Base-by-base conservation (phyloP, 2,888 invertebrate genomes). In the Mesochorus sp. region DNA sequence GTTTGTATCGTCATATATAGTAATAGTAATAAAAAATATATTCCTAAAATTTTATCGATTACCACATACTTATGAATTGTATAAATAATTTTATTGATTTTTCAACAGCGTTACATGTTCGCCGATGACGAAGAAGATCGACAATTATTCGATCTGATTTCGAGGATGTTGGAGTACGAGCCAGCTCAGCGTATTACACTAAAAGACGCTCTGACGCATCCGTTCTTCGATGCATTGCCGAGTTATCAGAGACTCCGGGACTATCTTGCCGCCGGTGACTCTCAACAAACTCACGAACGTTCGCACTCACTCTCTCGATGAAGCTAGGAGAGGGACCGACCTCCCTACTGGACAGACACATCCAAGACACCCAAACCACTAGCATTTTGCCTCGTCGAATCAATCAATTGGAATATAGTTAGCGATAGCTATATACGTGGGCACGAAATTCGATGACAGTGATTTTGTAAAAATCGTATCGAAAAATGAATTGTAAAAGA, bases 91-190 rank as follows among this genome's bases (percentile, higher is more conserved):
- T n/a, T n/a, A n/a, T n/a, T n/a, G n/a, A n/a, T 76, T 80, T 57
- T 82, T 71, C 92, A 93, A 71, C 94, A 98, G 96, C 95, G 98
- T 92, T 98, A 98, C 92, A 94, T 97, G 91, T 94, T 95, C 89
- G 94, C 94, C 87, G 97, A 97, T 85, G 96, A 96, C 85, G 95
- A 96, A 84, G 99, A 99, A 88, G 97, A 99, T 91, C 94, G 96
- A 81, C 95, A 97, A 90, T 93, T 99, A 88, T 99, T 99, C 92
- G 98, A 99, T 91, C 93, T 99, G 89, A 95, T 99, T 85, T 95
- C 96, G 87, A 95, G 95, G 91, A 99, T 99, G 99, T 93, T 99
- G 90, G 98, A 98, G 86, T 99, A 99, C 92, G 98, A 99, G 91
- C 99, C 99, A 26, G 93, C 95, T 79, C 96, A 97, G 88, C 94